A percentile compares a stretch with the other conserved stretches of the same genome.
Evolutionary conservation across 2,113 vertebrate species (phyloP).

Genomic region (Ardeotis arabs): DNA sequence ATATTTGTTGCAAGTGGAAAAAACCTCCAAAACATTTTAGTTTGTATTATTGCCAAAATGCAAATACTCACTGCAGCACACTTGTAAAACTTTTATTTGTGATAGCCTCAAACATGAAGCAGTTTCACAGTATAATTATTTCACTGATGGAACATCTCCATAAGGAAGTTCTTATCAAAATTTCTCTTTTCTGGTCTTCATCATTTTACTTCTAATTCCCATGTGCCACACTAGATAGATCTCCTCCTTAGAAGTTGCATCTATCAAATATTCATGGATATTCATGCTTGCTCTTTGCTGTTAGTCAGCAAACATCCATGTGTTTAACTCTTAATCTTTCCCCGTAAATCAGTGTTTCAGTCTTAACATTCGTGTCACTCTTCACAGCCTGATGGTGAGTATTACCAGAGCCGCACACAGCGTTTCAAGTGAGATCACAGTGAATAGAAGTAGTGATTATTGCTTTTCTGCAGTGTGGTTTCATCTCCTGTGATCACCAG

Average conservation of each 20-base stretch:
- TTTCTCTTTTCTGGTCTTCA: not conserved
- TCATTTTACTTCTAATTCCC: not conserved
- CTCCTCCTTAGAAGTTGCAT: not conserved
- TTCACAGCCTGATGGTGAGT: not conserved
- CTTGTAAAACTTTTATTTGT: not conserved
- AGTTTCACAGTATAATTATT: not conserved
- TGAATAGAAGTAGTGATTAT: not conserved
- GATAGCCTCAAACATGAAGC: not conserved
- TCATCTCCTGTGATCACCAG: not conserved
- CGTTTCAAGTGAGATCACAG: not conserved
- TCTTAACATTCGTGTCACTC: not conserved
- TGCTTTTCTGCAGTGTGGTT: not conserved
- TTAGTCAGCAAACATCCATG: not conserved
- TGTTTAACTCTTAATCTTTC: conserved; percentile 6
- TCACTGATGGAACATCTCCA: not conserved
- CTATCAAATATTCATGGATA: not conserved
- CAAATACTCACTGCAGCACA: not conserved
- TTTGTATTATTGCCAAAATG: not conserved
- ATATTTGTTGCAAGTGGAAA: conserved; percentile 4
- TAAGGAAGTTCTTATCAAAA: not conserved
- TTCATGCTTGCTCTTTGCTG: not conserved
- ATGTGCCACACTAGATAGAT: not conserved
- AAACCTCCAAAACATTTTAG: not conserved
- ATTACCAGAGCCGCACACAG: not conserved
- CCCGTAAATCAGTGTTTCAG: not conserved